A percentile compares a stretch with the other conserved stretches of the same genome.
These are phyloP conservation scores for Heliconius ethilla DNA, from an alignment of 2,888 invertebrate species.

Conservation along the genomic window DNA sequence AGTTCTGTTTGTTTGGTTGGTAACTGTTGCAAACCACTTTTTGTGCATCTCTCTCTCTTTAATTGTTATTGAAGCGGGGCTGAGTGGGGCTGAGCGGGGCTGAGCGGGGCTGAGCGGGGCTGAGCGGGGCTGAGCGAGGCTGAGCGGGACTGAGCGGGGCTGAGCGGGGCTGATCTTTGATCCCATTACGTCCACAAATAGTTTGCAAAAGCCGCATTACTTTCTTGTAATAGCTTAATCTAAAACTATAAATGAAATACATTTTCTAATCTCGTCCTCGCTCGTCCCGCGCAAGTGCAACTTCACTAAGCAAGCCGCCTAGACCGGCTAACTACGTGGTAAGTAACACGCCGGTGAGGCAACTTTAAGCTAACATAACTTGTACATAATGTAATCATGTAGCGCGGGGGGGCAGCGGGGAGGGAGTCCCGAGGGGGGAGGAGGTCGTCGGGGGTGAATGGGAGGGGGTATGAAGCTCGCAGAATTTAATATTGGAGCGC, in stretches of 20 bases:
- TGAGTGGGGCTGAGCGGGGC: neutral
- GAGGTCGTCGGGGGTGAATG: conserved; percentile 34
- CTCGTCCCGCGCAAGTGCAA: neutral
- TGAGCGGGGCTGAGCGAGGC: neutral
- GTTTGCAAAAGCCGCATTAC: neutral
- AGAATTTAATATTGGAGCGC: conserved; percentile 77
- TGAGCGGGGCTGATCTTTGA: neutral
- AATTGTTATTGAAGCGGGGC: conserved; percentile 2
- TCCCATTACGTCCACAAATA: neutral
- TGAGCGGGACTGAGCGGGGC: neutral
- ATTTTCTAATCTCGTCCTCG: neutral
- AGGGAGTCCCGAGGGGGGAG: conserved; percentile 38
- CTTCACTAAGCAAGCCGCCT: neutral
- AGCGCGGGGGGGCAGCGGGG: conserved; percentile 48
- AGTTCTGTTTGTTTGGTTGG: conserved; percentile 10
- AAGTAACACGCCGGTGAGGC: conserved; percentile 9
- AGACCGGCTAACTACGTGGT: neutral
- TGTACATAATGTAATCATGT: conserved; percentile 63
- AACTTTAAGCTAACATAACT: conserved; percentile 26
- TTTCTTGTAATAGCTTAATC: neutral
- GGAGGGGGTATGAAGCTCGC: conserved; percentile 51
- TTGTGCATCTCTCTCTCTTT: conserved; percentile 5
- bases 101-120: neutral
- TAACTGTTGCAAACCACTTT: neutral
- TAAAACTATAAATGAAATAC: neutral